These are phyloP conservation scores for Drosophila kuntzei DNA, from an alignment of 2,888 invertebrate species.

Conservation along the genomic window DNA sequence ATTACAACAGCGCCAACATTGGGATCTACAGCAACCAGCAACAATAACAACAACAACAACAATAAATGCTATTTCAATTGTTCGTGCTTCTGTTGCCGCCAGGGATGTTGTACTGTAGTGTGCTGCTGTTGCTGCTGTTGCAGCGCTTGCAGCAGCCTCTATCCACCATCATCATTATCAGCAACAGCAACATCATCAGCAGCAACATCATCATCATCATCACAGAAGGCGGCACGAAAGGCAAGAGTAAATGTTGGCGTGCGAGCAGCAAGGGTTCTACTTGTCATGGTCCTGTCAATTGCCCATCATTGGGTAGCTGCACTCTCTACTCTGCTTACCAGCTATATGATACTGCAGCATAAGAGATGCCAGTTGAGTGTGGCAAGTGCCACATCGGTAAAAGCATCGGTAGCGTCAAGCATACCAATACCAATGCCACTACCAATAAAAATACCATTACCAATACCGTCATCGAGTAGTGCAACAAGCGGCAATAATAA, in stretches of 20 bases:
- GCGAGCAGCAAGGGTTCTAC: slow-evolving; percentile 26
- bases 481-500: slow-evolving; percentile 1
- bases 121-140: slow-evolving; percentile 55
- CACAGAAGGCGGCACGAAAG: slow-evolving; percentile 26
- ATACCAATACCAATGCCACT: slow-evolving; percentile 1
- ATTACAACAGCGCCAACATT: neutral
- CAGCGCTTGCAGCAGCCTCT: slow-evolving; percentile 18
- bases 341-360: slow-evolving; percentile 41
- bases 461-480: slow-evolving; percentile 8
- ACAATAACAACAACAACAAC: neutral
- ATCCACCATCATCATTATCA: neutral
- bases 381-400: neutral
- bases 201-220: neutral
- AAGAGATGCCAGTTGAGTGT: slow-evolving; percentile 15
- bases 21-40: neutral
- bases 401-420: slow-evolving; percentile 7
- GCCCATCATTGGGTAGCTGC: slow-evolving; percentile 47
- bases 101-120: slow-evolving; percentile 66
- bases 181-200: neutral
- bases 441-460: neutral
- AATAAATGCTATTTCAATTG: slow-evolving; percentile 65
- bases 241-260: neutral
- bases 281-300: slow-evolving; percentile 37
- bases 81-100: slow-evolving; percentile 66
- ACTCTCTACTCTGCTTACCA: slow-evolving; percentile 43